Evolutionary conservation across 2,113 vertebrate genomes (phyloP).

Genomic region (Hydrochoerus hydrochaeris): DNA sequence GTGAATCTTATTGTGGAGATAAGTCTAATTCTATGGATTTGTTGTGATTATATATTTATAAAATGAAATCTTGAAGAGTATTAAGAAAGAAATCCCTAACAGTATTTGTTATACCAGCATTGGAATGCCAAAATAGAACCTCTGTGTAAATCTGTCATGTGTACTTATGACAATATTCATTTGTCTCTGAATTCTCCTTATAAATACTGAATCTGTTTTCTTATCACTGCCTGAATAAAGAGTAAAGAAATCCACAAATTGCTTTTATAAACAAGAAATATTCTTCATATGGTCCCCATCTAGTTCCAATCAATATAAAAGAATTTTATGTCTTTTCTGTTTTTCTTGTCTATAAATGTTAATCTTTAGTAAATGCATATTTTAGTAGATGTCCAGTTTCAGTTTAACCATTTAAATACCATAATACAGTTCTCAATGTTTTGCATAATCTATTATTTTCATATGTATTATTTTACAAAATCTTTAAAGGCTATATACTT

Average conservation of each 20-base stretch:
- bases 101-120: not conserved
- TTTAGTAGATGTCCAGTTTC: not conserved
- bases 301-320: not conserved
- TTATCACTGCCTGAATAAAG: not conserved
- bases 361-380: conserved; percentile 5
- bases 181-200: not conserved
- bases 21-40: not conserved
- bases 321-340: not conserved
- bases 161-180: not conserved
- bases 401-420: conserved; percentile 24
- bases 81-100: not conserved
- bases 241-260: not conserved
- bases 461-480: not conserved
- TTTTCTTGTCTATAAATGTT: conserved; percentile 1
- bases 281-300: not conserved
- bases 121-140: not conserved
- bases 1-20: not conserved
- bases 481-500: not conserved
- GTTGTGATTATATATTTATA: conserved; percentile 55
- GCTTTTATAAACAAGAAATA: not conserved
- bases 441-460: not conserved
- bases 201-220: not conserved
- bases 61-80: not conserved
- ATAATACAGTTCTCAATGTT: not conserved
- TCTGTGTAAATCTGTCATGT: not conserved